Evolutionary conservation across 1,140 invertebrate species (phyloP), one percentile per base, ranked within the genome.

Genomic region (Philaenus spumarius): DNA sequence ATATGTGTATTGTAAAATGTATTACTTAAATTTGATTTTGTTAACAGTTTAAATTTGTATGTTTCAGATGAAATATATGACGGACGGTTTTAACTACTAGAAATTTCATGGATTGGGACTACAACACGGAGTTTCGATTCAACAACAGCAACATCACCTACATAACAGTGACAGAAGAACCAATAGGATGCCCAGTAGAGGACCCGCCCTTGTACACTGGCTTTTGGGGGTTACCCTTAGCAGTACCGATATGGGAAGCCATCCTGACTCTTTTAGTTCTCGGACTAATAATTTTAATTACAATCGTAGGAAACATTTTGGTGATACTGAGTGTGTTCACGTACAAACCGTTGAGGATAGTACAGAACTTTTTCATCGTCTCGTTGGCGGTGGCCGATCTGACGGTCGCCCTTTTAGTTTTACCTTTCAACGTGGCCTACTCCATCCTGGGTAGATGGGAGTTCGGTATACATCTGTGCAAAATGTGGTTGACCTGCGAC

Each of bases 341-440:
- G 2, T 95, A 98, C 72, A 85, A 92, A 67, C 95, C 95, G 4
- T 76, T 99, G n/a, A 80, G 95, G 55, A 96, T 95, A 58, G 95
- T 98, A 1, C 95, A 97, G 67, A 99, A 98, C 75, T 98, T 97
- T 74, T 96, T 98, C 73, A 93, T 98, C 63, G 94, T 98, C 0
- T 97, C 94, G 6, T 73, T 99, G 55, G 96, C 97, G 0, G 90
- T 97, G n/a, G 94, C 95, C 1, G 96, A 99, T 72, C 78, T 98
- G n/a, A 91, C 93, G 7, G 95, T 99, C 0, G 96, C 95, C 0
- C 82, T 97, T 46, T 77, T 98, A 15, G 96, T 99, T 19, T 86
- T 98, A 79, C 97, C 97, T 11, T 86, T 99, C 66, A 96, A 96
- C 73, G 90, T 99, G 5, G 90, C 90, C 46, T 93, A 96, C 69